Conservation (phyloP, 1,140 invertebrate genomes). For the Bicyclus anynana region DNA sequence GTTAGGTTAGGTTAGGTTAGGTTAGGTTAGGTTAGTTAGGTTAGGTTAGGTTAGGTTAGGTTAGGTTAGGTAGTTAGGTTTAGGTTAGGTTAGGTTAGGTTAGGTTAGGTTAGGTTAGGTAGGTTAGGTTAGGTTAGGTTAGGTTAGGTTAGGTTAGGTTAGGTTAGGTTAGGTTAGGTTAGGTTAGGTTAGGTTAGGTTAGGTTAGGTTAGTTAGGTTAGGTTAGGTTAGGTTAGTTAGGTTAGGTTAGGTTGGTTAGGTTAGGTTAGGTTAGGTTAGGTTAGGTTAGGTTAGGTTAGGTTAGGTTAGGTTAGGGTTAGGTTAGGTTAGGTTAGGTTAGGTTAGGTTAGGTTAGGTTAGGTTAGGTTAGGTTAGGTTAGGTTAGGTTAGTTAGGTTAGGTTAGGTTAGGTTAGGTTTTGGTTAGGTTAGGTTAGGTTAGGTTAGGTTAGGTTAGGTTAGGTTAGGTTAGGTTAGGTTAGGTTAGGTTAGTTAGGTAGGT, state of each 20-base stretch:
- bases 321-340: conserved; percentile 15
- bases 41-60: conserved; percentile 5
- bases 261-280: no score
- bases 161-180: conserved; percentile 7
- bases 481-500: conserved; percentile 51
- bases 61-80: conserved; percentile 7
- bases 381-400: conserved; percentile 30
- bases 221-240: conserved; percentile 12
- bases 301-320: no score
- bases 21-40: conserved; percentile 7
- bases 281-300: conserved; percentile 12
- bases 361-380: conserved; percentile 13
- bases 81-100: conserved; percentile 7
- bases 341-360: conserved; percentile 12
- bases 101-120: conserved; percentile 6
- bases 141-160: conserved; percentile 7
- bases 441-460: conserved; percentile 12
- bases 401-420: conserved; percentile 24
- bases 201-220: conserved; percentile 12
- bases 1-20: conserved; percentile 6
- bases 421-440: conserved; percentile 11
- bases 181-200: conserved; percentile 4
- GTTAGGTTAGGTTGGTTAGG: no score
- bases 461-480: conserved; percentile 29
- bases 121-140: conserved; percentile 7